A percentile compares a stretch with the other conserved stretches of the same genome.
Conservation (phyloP, 2,888 invertebrate species). For the Salticus scenicus region DNA sequence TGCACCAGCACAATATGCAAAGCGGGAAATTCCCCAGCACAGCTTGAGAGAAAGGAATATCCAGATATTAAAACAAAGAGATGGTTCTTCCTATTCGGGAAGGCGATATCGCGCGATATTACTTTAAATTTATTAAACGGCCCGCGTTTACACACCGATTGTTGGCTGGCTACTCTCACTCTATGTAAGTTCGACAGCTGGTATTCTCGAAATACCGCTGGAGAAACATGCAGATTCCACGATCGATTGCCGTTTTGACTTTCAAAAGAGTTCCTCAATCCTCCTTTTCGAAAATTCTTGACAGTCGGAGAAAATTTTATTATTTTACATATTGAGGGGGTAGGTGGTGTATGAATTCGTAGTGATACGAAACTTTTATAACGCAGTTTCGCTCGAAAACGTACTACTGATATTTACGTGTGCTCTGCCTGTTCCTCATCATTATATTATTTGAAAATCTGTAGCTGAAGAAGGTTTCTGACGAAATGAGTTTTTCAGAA, state of each 20-base stretch:
- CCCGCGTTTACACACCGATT: constrained; percentile 65
- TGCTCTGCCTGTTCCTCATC: not conserved
- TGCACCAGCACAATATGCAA: constrained; percentile 57
- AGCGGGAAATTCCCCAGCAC: constrained; percentile 46
- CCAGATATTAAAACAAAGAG: constrained; percentile 68
- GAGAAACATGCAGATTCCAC: constrained; percentile 60
- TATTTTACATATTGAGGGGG: constrained; percentile 11
- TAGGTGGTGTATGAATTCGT: not conserved
- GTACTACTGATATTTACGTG: not conserved
- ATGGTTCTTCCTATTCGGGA: not conserved
- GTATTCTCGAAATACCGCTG: constrained; percentile 1
- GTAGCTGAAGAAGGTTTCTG: constrained; percentile 5
- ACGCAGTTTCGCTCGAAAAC: not conserved
- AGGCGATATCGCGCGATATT: constrained; percentile 43
- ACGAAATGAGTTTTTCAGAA: constrained; percentile 15
- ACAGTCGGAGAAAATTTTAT: constrained; percentile 16
- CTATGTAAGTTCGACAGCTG: constrained; percentile 48
- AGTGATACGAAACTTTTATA: not conserved
- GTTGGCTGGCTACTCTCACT: constrained; percentile 40
- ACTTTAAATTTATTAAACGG: constrained; percentile 70
- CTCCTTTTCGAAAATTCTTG: constrained; percentile 19
- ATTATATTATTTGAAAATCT: constrained; percentile 18
- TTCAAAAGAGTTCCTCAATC: not conserved
- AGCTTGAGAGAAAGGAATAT: constrained; percentile 36
- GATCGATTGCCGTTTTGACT: not conserved